Base-by-base conservation (phyloP, 2,797 vertebrate genomes). In the Varecia variegata region DNA sequence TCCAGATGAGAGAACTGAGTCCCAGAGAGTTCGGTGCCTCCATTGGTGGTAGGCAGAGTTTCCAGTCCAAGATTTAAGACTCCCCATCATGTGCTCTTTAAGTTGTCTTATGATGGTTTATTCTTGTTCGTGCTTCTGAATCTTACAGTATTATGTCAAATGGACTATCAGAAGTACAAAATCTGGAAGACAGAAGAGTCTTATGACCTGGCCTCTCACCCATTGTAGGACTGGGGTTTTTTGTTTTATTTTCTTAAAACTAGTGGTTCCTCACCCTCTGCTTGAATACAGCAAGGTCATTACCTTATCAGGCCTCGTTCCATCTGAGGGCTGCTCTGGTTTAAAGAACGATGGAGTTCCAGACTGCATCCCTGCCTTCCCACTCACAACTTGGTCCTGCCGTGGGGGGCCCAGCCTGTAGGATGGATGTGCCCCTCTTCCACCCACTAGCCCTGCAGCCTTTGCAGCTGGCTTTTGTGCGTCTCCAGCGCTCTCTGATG, bases 81-180 rank as follows among this genome's bases (percentile, higher is more conserved):
- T 17, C 58, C 5, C 1, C 9, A 1, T 32, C 32, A 0, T 1
- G 4, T 5, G 2, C 40, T 45, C 13, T 27, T 21, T 7, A 32
- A 60, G 40, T 58, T 58, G 7, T 10, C 1, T 50, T 45, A 0
- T 38, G 20, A 8, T 7, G 15, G 15, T 50, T 62, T 38, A 3
- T 56, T 30, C 12, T 71, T 7, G 17, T 21, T 0, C 0, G 0
- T 21, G 54, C 79, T 67, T 58, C 38, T 47, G 84, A n/a, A 56
- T 58, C 47, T 71, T 32, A 52, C 7, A 9, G 32, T n/a, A 7
- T 27, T 73, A 8, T 35, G 54, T 6, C 54, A 50, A 77, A n/a
- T 21, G 74, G 74, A 17, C 23, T 0, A 1, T 79, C 17, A 67
- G 52, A 80, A 35, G 45, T 71, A 5, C 20, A n/a, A 23, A 68